Conservation (phyloP, 1,140 invertebrate species). For the Drosophila serrata region DNA sequence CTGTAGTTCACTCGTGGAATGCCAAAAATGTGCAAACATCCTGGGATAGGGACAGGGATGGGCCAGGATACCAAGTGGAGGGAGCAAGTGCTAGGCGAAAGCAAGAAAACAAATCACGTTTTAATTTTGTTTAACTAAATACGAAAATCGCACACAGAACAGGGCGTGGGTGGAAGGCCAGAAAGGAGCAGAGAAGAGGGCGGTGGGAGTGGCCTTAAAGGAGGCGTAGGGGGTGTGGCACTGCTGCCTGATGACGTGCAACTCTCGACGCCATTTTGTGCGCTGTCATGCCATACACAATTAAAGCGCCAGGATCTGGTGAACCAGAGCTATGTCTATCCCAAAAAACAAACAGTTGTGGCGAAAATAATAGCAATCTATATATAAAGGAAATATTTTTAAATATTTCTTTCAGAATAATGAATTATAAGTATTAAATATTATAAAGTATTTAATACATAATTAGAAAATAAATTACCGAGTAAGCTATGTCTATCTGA, state of each 20-base stretch:
- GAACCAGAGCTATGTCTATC: constrained; percentile 53
- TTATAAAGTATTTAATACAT: too few relatives aligned
- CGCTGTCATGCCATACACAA: constrained; percentile 82
- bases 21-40: constrained; percentile 72
- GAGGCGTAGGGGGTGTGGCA: constrained; percentile 6
- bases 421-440: too few relatives aligned
- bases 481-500: constrained; percentile 51
- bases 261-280: constrained; percentile 82
- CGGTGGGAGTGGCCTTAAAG: neutral
- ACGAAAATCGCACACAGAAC: constrained; percentile 73
- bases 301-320: constrained; percentile 67
- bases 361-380: neutral
- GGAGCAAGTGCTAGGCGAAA: constrained; percentile 70
- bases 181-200: neutral
- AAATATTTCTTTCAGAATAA: neutral
- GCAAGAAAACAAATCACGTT: constrained; percentile 84
- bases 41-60: constrained; percentile 16
- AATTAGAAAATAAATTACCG: too few relatives aligned
- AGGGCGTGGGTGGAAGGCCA: constrained; percentile 5
- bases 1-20: constrained; percentile 51
- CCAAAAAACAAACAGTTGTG: neutral
- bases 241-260: constrained; percentile 76
- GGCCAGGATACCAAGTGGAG: constrained; percentile 24
- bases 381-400: too few relatives aligned
- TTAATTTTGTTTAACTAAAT: constrained; percentile 85